Conservation (phyloP, 2,113 vertebrate species). For the Aldabrachelys gigantea region DNA sequence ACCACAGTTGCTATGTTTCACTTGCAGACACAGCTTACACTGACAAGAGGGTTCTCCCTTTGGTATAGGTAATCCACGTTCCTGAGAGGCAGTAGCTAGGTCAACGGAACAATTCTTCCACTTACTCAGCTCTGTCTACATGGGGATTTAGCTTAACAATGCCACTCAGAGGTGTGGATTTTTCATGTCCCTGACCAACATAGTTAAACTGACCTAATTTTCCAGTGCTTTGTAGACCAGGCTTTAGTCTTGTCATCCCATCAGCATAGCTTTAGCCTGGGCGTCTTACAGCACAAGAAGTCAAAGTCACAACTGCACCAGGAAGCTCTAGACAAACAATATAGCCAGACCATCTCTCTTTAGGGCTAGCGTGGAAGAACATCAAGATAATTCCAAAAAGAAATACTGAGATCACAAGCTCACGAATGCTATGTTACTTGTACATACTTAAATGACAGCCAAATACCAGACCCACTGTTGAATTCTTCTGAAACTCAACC, state of each 20-base stretch:
- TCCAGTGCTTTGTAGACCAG: no score
- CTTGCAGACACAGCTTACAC: no score
- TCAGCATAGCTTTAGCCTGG: not conserved
- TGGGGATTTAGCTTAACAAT: no score
- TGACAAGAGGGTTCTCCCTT: no score
- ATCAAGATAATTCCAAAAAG: not conserved
- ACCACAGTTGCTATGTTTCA: no score
- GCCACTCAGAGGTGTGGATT: no score
- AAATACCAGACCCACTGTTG: not conserved
- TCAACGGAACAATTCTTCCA: no score
- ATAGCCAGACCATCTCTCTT: not conserved
- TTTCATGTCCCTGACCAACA: no score
- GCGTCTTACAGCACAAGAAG: not conserved
- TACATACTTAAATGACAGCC: not conserved
- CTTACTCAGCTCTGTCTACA: no score
- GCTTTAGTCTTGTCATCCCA: not conserved
- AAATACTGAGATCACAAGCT: not conserved
- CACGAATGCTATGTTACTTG: not conserved
- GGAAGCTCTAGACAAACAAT: not conserved
- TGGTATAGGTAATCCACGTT: no score
- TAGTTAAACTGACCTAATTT: no score
- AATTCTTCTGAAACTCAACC: not conserved
- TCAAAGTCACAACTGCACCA: not conserved
- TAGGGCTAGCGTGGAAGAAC: not conserved
- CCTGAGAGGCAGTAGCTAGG: no score